Base-by-base conservation (phyloP, 2,113 vertebrate genomes). In the Clinocottus analis region DNA sequence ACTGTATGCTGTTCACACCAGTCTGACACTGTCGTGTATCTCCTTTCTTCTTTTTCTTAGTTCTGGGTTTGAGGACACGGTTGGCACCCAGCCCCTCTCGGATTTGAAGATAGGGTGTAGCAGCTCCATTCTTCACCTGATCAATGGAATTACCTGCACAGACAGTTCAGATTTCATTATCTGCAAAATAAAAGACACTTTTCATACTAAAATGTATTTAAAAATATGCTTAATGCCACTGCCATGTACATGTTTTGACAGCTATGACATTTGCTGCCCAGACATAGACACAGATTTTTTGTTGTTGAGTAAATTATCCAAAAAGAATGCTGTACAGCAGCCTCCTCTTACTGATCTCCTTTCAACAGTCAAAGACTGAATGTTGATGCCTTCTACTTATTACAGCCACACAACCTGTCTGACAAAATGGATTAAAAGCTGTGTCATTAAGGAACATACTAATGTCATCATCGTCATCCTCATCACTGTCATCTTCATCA, bases 21-120 rank as follows among this genome's bases (percentile, higher is more conserved):
- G 98, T 99, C 94, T 98, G 98, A 95, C 96, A 97, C 92, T 98
- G 97, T 75, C 97, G 96, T 13, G 94, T 91, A 75, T 99, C 97
- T 83, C 97, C 97, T 93, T 97, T 97, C 93, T 96, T 97, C 95
- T 96, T 99, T 94, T 97, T 99, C 94, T 95, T 99, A 75, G 94
- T 82, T 94, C 97, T 99, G 88, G 97, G 96, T 92, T 98, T 99
- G 77, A 99, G 96, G 59, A 90, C 94, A 91, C 97, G 96, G 92
- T 95, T 98, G 72, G 96, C 91, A 65, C 94, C 95, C 88, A 97
- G 92, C 73, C 95, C 96, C 84, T 98, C 97, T 85, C 96, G 96
- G 92, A 99, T 99, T 93, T 99, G 98, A 85, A 99, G 95, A 92
- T 97, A 99, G 47, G 96, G 96, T 83, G 96, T 95, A 82, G 96